These are phyloP conservation scores for Balaeniceps rex DNA, from an alignment of 2,113 vertebrate genomes.

Conservation along the genomic window DNA sequence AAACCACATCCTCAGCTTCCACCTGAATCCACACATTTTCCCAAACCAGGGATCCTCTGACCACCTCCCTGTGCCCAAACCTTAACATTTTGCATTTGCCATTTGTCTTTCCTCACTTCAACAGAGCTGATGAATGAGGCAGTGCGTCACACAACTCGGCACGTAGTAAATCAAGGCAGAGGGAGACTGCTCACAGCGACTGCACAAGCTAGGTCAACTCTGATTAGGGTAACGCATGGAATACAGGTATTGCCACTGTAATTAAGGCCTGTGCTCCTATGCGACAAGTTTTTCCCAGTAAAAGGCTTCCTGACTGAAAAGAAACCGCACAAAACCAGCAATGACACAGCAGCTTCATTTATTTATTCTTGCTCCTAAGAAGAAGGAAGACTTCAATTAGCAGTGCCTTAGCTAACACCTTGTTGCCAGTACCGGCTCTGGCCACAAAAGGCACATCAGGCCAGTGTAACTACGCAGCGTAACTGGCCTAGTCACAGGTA, in stretches of 20 bases:
- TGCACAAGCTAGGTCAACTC: not conserved
- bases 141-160: rapidly evolving
- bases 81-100: rapidly evolving
- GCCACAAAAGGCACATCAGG: not conserved
- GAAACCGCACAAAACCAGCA: not conserved
- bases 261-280: not conserved
- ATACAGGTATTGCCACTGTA: not conserved
- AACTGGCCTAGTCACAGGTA: not conserved
- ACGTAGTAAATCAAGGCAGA: not conserved
- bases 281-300: not conserved
- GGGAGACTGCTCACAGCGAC: not conserved
- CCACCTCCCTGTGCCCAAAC: not conserved
- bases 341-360: not conserved
- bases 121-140: not conserved
- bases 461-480: rapidly evolving
- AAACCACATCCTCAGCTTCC: not conserved
- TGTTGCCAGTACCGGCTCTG: not conserved
- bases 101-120: not conserved
- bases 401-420: not conserved
- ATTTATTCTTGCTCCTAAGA: not conserved
- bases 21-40: not conserved
- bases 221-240: rapidly evolving
- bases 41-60: not conserved
- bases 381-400: conserved; percentile 18
- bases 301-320: not conserved